Base-by-base conservation (phyloP, 2,797 vertebrate genomes). In the Mycteria americana region DNA sequence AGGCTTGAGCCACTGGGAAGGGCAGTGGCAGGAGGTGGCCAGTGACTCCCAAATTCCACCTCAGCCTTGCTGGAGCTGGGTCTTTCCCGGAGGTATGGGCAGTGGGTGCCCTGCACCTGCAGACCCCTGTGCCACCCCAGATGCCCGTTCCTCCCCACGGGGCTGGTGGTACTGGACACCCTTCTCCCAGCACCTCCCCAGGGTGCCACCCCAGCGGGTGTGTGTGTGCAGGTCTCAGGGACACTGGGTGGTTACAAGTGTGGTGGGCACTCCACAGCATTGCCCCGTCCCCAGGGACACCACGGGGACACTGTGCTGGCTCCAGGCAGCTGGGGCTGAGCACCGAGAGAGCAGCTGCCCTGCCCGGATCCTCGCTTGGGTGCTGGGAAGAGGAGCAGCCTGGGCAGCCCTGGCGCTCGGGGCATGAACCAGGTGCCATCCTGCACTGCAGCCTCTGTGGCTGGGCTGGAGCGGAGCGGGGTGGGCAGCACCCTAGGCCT, bases 21-120 rank as follows among this genome's bases (percentile, higher is more conserved):
- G 75, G 85, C 85, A 80, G 85, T 0, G 7, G 51, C 89, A 89
- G 82, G 85, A 89, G 89, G 74, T 64, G 56, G 78, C 86, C 14
- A 13, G 18, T 91, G 93, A 90, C 88, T 95, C 83, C 83, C 54
- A 77, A 4, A 89, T 94, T 93, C 88, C 77, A 87, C 14, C 41
- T 30, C 18, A 33, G 80, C 51, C 74, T 94, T 88, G 56, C 46
- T 17, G 7, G 68, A 89, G 28, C 53, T 74, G 33, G 51, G 51
- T 50, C 63, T 14, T 89, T 82, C 74, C 51, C 5, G 0, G 56
- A 64, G 45, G n/a, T 28, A 15, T 57, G 48, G 67, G 72, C 59
- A 89, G 88, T 2, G 45, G 69, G 82, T 75, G 39, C 46, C 50
- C 50, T 92, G 94, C 82, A 88, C 87, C 85, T 90, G 85, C 83